Conservation (phyloP, 37 sponge, comb jelly and placozoan genomes). For the Ephydatia muelleri region DNA sequence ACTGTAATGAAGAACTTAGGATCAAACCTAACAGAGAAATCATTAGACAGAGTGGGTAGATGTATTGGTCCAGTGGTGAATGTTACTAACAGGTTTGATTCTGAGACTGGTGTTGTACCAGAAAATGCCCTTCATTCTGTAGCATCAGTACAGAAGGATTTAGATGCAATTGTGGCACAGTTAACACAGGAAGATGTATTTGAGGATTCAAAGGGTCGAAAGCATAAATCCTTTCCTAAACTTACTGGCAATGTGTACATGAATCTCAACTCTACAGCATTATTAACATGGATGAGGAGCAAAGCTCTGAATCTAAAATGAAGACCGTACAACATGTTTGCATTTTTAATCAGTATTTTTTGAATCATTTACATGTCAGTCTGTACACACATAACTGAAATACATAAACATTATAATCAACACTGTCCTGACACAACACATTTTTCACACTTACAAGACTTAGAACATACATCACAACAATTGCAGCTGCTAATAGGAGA, state of each 20-base stretch:
- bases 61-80: neutral
- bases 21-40: too few species aligned
- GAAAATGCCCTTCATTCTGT: neutral
- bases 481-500: neutral
- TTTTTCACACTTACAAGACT: neutral
- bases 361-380: too few species aligned
- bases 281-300: neutral
- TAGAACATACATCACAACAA: neutral
- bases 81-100: neutral
- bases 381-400: too few species aligned
- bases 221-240: neutral
- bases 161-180: too few species aligned
- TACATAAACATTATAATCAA: neutral
- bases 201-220: neutral
- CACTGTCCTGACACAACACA: neutral
- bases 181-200: neutral
- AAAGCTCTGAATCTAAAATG: too few species aligned
- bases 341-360: too few species aligned
- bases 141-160: neutral
- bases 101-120: neutral
- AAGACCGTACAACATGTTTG: too few species aligned
- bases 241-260: neutral
- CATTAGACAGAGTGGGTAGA: neutral
- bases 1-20: neutral
- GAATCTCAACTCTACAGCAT: neutral